These are phyloP conservation scores for Ophion ellenae DNA, from an alignment of 2,888 invertebrate genomes.

Conservation along the genomic window DNA sequence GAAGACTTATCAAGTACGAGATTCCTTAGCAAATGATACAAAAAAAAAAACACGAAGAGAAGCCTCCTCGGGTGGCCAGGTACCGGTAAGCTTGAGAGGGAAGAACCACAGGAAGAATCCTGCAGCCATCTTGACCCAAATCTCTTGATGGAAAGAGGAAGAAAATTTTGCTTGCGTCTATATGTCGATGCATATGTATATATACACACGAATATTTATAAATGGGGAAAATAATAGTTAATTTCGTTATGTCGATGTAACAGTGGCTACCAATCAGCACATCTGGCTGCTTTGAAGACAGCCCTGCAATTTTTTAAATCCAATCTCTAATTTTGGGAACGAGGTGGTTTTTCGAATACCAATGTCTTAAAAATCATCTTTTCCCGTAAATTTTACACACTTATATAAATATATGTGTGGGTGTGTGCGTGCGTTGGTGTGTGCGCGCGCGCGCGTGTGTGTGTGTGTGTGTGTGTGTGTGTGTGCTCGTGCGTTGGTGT, in stretches of 20 bases:
- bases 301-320: too few species aligned
- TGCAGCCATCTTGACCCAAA: slow-evolving; percentile 59
- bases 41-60: not conserved
- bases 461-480: too few species aligned
- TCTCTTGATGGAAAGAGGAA: slow-evolving; percentile 55
- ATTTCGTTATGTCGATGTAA: too few species aligned
- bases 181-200: not conserved
- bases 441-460: too few species aligned
- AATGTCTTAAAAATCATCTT: too few species aligned
- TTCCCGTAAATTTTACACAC: not conserved
- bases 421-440: too few species aligned
- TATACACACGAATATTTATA: not conserved
- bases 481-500: too few species aligned
- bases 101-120: slow-evolving; percentile 35
- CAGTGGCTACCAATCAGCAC: too few species aligned
- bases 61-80: not conserved
- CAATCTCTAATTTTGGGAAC: too few species aligned
- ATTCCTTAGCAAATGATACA: slow-evolving; percentile 20
- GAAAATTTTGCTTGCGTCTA: slow-evolving; percentile 51
- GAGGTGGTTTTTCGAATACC: too few species aligned
- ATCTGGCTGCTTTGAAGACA: too few species aligned
- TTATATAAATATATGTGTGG: not conserved
- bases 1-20: slow-evolving; percentile 5
- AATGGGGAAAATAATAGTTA: not conserved
- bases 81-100: slow-evolving; percentile 18